Evolutionary conservation across 2,113 vertebrate species (phyloP).

Genomic region (Myotis brandtii): DNA sequence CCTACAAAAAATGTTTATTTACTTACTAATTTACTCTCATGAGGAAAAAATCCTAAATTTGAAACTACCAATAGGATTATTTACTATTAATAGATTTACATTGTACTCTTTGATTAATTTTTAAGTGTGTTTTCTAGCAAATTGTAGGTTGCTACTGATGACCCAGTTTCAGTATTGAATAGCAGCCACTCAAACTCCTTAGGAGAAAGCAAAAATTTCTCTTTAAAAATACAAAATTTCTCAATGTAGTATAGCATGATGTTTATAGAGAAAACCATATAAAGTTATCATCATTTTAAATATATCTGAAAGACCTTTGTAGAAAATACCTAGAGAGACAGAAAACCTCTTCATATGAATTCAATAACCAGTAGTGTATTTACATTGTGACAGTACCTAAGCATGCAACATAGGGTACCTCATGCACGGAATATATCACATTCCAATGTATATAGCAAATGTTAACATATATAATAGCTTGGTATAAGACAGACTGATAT

Average conservation of each 20-base stretch:
- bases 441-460: not conserved
- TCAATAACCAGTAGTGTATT: not conserved
- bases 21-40: slow-evolving; percentile 68
- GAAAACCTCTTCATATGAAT: slow-evolving; percentile 25
- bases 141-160: slow-evolving; percentile 29
- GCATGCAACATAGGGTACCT: not conserved
- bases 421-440: not conserved
- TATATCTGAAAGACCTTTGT: not conserved
- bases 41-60: slow-evolving; percentile 63
- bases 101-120: not conserved
- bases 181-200: slow-evolving; percentile 8
- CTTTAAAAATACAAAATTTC: slow-evolving; percentile 40
- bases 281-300: slow-evolving; percentile 2
- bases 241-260: slow-evolving; percentile 40
- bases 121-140: slow-evolving; percentile 61
- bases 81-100: slow-evolving; percentile 4
- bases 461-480: not conserved
- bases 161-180: slow-evolving; percentile 64
- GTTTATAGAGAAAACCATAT: not conserved
- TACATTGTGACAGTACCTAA: not conserved
- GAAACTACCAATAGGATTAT: slow-evolving; percentile 69
- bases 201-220: slow-evolving; percentile 33
- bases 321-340: slow-evolving; percentile 5
- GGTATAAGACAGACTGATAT: slow-evolving; percentile 47
- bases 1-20: slow-evolving; percentile 70